Conservation (phyloP, 1,140 invertebrate species). For the Lerema accius region DNA sequence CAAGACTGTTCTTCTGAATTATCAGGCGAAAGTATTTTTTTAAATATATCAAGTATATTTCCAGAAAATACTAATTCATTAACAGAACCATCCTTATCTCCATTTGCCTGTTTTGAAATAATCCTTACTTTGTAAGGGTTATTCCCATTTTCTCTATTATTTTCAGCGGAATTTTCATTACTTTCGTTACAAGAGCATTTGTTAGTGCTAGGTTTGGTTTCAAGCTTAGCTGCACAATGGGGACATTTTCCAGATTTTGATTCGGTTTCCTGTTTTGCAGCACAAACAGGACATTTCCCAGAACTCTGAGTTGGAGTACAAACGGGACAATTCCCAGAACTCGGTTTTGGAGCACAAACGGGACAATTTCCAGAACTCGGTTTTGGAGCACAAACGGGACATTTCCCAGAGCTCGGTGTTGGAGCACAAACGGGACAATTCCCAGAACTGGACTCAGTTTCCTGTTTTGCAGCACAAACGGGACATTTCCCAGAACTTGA, state of each 20-base stretch:
- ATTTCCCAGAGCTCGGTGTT: no score
- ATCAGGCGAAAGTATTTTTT: constrained; percentile 5
- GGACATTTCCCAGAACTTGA: not conserved
- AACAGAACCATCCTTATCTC: not conserved
- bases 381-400: not conserved
- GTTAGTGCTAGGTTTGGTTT: not conserved
- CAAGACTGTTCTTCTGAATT: not conserved
- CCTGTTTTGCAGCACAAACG: not conserved
- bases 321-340: no score
- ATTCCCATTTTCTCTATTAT: not conserved
- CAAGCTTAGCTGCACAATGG: not conserved
- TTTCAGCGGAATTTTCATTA: not conserved
- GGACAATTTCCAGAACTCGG: not conserved
- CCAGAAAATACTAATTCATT: constrained; percentile 13
- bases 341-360: no score
- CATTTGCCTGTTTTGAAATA: constrained; percentile 9
- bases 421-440: not conserved
- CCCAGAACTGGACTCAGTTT: not conserved
- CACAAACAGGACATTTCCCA: not conserved
- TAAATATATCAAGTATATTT: constrained; percentile 15
- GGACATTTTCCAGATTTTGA: not conserved
- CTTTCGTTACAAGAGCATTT: no score
- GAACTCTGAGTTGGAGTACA: no score
- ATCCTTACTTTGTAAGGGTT: constrained; percentile 13
- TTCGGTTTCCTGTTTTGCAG: not conserved